phyloP scores from a whole-genome alignment of 2,113 vertebrate genomes.

The Mesembrinibis cayennensis region DNA sequence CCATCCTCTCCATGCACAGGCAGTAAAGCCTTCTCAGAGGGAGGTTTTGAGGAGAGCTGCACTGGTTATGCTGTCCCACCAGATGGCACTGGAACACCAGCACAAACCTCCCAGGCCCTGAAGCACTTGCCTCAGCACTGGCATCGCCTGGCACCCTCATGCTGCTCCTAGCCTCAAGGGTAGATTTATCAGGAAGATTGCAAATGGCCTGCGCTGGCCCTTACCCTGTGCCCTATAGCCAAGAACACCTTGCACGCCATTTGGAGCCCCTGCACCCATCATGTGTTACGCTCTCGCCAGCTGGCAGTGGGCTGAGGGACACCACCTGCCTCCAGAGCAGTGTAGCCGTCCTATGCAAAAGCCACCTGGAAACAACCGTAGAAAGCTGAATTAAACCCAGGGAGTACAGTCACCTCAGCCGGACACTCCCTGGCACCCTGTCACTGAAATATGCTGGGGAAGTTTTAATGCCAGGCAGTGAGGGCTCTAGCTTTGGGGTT shows the following conservation, averaged over 20 bases:
- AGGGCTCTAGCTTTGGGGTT: neutral
- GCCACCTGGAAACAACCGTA: neutral
- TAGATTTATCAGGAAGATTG: neutral
- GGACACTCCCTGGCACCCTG: neutral
- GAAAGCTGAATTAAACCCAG: neutral
- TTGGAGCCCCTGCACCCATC: neutral
- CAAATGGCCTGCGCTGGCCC: neutral
- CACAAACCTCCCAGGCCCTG: neutral
- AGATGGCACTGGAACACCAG: neutral
- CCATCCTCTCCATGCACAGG: rapidly evolving
- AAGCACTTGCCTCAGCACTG: rapidly evolving
- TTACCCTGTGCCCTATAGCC: neutral
- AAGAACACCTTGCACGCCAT: neutral
- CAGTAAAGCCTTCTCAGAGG: neutral
- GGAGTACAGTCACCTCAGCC: neutral
- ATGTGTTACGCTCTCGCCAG: rapidly evolving
- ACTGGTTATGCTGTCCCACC: neutral
- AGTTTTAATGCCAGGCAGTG: neutral
- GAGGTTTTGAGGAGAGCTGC: neutral
- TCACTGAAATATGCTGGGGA: neutral
- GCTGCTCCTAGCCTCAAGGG: neutral
- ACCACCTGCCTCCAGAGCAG: neutral
- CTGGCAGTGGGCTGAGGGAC: rapidly evolving
- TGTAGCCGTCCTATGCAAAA: neutral
- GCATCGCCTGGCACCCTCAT: rapidly evolving